phyloP scores from a whole-genome alignment of 2,113 vertebrate species.

The Chauna torquata region DNA sequence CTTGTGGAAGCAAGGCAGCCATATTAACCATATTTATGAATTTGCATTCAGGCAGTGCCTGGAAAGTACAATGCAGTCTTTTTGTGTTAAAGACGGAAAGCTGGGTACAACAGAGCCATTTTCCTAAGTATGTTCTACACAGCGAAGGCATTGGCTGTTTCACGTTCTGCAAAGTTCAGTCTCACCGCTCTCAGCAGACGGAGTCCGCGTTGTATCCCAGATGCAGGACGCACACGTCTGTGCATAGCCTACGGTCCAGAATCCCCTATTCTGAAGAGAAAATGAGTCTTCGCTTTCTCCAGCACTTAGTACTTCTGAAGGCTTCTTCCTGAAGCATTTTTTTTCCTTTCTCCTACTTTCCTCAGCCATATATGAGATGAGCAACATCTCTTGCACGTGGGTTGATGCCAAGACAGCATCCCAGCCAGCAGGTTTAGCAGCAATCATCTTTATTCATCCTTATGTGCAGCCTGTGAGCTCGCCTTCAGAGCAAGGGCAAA shows the following conservation, averaged over 20 bases:
- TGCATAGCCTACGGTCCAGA: not conserved
- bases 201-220: not conserved
- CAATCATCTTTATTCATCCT: not conserved
- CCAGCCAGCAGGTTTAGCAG: not conserved
- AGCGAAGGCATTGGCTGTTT: not conserved
- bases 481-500: not conserved
- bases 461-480: not conserved
- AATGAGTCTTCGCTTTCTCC: not conserved
- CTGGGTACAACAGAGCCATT: conserved; percentile 40
- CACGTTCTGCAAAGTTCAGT: not conserved
- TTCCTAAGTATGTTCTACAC: not conserved
- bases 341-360: not conserved
- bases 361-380: not conserved
- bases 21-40: not conserved
- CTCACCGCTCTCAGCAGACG: not conserved
- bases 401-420: not conserved
- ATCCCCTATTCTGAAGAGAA: not conserved
- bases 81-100: conserved; percentile 10
- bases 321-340: not conserved
- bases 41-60: not conserved
- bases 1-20: not conserved
- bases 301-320: not conserved
- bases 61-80: conserved; percentile 37
- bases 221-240: not conserved
- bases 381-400: not conserved